These are phyloP conservation scores for Trileptium ribeirensis DNA, from an alignment of 2,888 invertebrate species.

Conservation along the genomic window DNA sequence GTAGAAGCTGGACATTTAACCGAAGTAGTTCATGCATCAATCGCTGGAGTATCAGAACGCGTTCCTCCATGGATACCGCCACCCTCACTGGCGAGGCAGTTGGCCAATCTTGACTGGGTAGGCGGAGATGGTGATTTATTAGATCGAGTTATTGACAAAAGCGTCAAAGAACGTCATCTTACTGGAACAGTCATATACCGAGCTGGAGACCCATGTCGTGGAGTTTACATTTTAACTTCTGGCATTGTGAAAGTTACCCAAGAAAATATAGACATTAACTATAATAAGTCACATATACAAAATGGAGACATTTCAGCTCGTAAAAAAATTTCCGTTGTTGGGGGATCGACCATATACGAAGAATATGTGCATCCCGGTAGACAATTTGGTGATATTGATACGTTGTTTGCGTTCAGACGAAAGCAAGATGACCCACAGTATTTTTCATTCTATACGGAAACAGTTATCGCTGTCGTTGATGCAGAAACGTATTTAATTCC, in stretches of 20 bases:
- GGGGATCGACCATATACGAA: not conserved
- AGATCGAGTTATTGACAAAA: not conserved
- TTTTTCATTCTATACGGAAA: not conserved
- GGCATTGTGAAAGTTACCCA: not conserved
- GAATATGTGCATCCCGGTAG: slow-evolving; percentile 3
- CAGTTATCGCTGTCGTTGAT: not conserved
- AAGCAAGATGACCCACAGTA: not conserved
- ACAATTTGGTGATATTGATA: slow-evolving; percentile 12
- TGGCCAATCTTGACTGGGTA: not conserved
- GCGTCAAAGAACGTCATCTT: no score
- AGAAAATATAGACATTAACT: not conserved
- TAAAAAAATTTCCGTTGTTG: not conserved
- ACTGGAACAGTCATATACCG: not conserved
- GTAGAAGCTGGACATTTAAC: slow-evolving; percentile 58
- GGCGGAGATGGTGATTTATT: not conserved
- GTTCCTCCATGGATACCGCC: slow-evolving; percentile 3
- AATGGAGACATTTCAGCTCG: not conserved
- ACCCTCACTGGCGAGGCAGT: slow-evolving; percentile 2
- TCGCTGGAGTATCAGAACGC: not conserved
- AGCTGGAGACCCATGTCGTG: not conserved
- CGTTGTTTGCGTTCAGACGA: not conserved
- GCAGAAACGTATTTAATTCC: not conserved
- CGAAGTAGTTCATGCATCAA: not conserved
- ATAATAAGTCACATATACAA: not conserved
- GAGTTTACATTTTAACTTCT: slow-evolving; percentile 4